Evolutionary conservation across 2,113 vertebrate species (phyloP), one percentile per base, ranked within the genome.

Genomic region (Cochlearius cochlearius): DNA sequence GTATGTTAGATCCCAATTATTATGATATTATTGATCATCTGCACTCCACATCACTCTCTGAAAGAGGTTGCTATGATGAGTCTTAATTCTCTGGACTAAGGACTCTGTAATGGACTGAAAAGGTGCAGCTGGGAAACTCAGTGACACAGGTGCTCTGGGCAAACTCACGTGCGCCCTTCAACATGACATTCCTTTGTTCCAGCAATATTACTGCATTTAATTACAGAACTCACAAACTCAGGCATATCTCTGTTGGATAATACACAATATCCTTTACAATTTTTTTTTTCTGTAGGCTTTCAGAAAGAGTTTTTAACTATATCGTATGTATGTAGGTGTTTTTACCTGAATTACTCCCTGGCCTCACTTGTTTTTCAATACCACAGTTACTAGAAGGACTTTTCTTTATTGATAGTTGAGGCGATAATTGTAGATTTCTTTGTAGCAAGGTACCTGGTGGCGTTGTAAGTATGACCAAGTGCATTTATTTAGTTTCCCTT

Each of bases 21-120:
- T 45, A n/a, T 1, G 12, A 36, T 30, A 13, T 38, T 80, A 15
- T 1, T 78, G 41, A 10, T 41, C 0, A 0, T 69, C 25, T 76
- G 27, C 15, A 7, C 34, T 45, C 22, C 5, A 0, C n/a, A 34
- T 90, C 27, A 23, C 36, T 53, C 21, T 69, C 62, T 76, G 68
- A 69, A 86, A 9, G 43, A 2, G 8, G 43, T n/a, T 69, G 26
- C 22, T 72, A 2, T 0, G 1, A 15, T 73, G 21, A 55, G 23
- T 63, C 38, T 62, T 41, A 47, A 3, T 80, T 90, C 53, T 62
- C 38, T 27, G 21, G 10, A 21, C 69, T 63, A 30, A 59, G 60
- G 22, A 45, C 39, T 67, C 10, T 38, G 15, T 36, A 82, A 49
- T 81, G n/a, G 64, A 69, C 43, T 68, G 71, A 38, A 89, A 85